Percentiles rank a stretch among this genome's conserved stretches.
Conservation (phyloP, 2,888 invertebrate genomes). For the Epinotia nisella region DNA sequence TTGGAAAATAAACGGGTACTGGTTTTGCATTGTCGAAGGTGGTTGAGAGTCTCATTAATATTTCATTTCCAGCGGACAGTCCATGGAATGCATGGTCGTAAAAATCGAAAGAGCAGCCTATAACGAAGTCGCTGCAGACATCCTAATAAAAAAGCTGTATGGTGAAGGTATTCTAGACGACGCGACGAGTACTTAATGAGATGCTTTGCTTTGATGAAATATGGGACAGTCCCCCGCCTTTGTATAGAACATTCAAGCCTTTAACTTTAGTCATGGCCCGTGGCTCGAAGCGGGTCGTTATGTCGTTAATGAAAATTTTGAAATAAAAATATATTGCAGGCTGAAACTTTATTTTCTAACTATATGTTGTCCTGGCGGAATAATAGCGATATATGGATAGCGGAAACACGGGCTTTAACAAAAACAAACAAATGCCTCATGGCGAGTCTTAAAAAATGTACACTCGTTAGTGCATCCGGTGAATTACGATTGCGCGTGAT, state of each 20-base stretch:
- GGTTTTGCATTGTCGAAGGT: conserved; percentile 51
- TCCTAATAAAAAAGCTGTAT: conserved; percentile 43
- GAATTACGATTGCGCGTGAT: conserved; percentile 76
- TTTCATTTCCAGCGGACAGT: conserved; percentile 52
- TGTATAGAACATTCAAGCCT: conserved; percentile 5
- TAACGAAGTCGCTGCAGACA: conserved; percentile 47
- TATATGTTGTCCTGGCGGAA: conserved; percentile 29
- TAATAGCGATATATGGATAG: conserved; percentile 52
- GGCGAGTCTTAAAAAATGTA: conserved; percentile 71
- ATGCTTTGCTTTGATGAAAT: conserved; percentile 32
- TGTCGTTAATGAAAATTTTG: not conserved
- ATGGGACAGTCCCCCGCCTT: conserved; percentile 23
- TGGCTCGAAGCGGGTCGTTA: not conserved
- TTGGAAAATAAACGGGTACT: conserved; percentile 49
- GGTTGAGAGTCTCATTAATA: conserved; percentile 55
- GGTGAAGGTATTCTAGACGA: conserved; percentile 37
- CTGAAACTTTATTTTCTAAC: conserved; percentile 4
- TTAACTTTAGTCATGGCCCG: conserved; percentile 6
- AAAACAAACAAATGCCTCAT: conserved; percentile 73
- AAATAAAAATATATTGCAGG: not conserved
- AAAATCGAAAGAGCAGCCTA: conserved; percentile 48
- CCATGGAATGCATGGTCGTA: conserved; percentile 51
- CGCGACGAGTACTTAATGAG: conserved; percentile 36
- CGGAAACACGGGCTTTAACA: conserved; percentile 69
- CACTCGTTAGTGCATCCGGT: conserved; percentile 84